Conservation (phyloP, 1,140 invertebrate genomes). For the Pteromalus puparum region DNA sequence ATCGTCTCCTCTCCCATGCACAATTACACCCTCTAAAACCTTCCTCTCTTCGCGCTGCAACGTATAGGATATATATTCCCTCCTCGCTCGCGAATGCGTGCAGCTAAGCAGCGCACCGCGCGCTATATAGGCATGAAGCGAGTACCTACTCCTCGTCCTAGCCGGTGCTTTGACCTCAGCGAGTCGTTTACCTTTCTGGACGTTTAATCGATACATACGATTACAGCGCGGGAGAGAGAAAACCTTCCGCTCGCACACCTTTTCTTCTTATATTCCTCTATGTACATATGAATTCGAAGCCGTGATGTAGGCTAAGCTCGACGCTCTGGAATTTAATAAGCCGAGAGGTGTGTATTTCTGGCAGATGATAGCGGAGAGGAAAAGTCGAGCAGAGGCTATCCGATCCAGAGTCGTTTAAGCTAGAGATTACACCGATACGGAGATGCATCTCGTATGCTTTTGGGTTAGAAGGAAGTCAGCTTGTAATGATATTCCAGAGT, state of each 20-base stretch:
- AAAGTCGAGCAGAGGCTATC: too few relatives aligned
- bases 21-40: background rate
- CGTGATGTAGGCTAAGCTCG: background rate
- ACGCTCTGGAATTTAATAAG: background rate
- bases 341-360: background rate
- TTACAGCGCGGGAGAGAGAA: background rate
- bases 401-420: background rate
- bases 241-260: background rate
- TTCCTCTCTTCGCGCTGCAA: background rate
- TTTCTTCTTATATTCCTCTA: background rate
- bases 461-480: too few relatives aligned
- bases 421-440: background rate
- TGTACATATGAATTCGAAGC: background rate
- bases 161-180: constrained; percentile 40
- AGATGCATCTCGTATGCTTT: background rate
- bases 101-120: background rate
- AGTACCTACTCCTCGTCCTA: background rate
- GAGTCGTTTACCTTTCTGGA: constrained; percentile 44
- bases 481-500: background rate
- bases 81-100: background rate
- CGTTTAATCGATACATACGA: constrained; percentile 42
- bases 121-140: background rate
- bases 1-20: background rate
- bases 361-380: too few relatives aligned
- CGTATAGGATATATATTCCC: background rate